Evolutionary conservation across 2,888 invertebrate species (phyloP), one percentile per base, ranked within the genome.

Genomic region (Octonoba sinensis): DNA sequence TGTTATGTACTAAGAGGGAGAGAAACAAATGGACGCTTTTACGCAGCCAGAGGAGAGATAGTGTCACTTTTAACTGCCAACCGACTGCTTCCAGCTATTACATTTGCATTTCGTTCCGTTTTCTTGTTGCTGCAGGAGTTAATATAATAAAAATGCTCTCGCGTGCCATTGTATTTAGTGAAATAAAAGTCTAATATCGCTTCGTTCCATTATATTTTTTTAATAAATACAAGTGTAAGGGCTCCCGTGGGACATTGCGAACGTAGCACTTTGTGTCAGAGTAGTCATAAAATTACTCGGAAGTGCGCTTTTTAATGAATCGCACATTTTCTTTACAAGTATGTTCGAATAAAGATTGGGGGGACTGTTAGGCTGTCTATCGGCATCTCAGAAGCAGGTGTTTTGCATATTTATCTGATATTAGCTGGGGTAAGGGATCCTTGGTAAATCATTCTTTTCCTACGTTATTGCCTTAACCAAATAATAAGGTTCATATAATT

Each of bases 211-310:
- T 62, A 64, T 47, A 13, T 44, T 27, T 75, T 62, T 69, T 70
- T 47, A 70, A 77, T 77, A 77, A 77, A 77, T 77, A 77, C 64
- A 70, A 64, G 54, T 22, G 27, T 77, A 75, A 75, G 60, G 76
- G 24, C 76, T 70, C 76, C 76, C 76, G 16, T 54, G 76, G 76
- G 76, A 27, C 56, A 57, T 70, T 69, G 47, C 54, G 46, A 22
- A 46, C 18, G 60, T 67, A 67, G 51, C 67, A 59, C 60, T 60
- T 60, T 57, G 44, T 67, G 75, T 75, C 75, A 67, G 60, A 44
- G 54, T 51, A 36, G 49, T 60, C 76, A 51, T 70, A 69, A 77
- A 77, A 77, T 60, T 70, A 54, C 70, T 47, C 46, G 22, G 15
- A 24, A 24, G 27, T 27, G 46, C 24, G 67, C 18, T 18, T 76